phyloP scores from a whole-genome alignment of 2,113 vertebrate genomes.

The Fulica atra region DNA sequence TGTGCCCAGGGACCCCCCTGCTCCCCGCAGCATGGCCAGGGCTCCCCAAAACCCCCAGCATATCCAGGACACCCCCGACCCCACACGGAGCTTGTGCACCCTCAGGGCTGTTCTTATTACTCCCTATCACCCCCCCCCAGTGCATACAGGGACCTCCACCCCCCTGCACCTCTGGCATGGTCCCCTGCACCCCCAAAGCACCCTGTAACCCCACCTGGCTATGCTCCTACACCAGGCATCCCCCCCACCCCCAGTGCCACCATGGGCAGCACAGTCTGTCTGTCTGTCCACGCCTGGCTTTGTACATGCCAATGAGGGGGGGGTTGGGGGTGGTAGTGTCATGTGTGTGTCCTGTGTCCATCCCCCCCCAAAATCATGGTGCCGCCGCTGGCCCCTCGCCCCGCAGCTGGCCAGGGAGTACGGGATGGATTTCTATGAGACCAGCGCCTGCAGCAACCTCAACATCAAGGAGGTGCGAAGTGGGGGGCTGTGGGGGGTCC shows the following conservation, averaged over 20 bases:
- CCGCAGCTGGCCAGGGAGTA: constrained; percentile 92
- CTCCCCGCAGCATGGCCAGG: no score
- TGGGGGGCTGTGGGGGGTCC: no score
- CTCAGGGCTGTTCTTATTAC: background rate
- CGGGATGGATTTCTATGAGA: constrained; percentile 98
- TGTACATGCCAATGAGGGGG: background rate
- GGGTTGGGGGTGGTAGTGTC: background rate
- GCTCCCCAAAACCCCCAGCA: background rate
- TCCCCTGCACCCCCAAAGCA: background rate
- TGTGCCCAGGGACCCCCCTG: background rate
- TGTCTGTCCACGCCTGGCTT: background rate
- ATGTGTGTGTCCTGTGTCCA: no score
- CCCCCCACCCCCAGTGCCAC: background rate
- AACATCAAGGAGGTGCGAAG: constrained; percentile 93
- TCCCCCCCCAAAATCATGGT: background rate
- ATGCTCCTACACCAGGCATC: background rate
- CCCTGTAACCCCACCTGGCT: background rate
- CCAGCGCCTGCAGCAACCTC: constrained; percentile 97
- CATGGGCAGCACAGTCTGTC: background rate
- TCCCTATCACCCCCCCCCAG: no score
- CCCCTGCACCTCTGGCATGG: rapidly evolving
- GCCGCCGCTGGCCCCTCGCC: background rate
- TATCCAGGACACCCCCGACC: no score
- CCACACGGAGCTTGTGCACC: no score
- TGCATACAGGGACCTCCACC: background rate